Percentiles rank a stretch among this genome's conserved stretches.
Conservation (phyloP, 2,113 vertebrate genomes). For the Prietella phreatophila region DNA sequence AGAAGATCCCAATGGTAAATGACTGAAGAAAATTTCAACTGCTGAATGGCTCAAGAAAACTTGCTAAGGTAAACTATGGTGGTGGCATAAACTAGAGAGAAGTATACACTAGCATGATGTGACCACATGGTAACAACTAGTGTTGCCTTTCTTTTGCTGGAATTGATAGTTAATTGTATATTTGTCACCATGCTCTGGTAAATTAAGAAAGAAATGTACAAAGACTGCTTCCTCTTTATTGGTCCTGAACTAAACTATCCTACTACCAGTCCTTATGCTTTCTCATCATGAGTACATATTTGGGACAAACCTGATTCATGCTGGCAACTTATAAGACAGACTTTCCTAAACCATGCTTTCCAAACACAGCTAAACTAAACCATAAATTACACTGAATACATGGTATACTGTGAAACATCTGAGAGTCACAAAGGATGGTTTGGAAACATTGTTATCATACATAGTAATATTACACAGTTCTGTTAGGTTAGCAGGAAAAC, state of each 20-base stretch:
- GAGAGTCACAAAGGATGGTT: slow-evolving; percentile 22
- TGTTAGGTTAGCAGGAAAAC: neutral
- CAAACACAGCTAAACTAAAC: slow-evolving; percentile 21
- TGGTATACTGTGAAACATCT: slow-evolving; percentile 12
- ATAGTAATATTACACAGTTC: neutral
- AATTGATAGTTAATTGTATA: slow-evolving; percentile 6
- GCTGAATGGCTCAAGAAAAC: neutral
- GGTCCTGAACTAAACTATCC: slow-evolving; percentile 10
- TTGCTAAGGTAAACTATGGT: neutral
- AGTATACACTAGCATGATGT: slow-evolving; percentile 3
- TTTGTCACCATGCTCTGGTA: neutral
- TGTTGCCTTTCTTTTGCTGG: neutral
- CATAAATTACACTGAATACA: slow-evolving; percentile 26
- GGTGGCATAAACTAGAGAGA: slow-evolving; percentile 8
- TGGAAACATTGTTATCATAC: slow-evolving; percentile 19
- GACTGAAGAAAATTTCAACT: neutral
- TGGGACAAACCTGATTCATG: neutral
- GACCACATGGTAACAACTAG: neutral
- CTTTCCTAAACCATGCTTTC: slow-evolving; percentile 10
- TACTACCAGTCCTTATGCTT: neutral
- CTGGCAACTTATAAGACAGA: slow-evolving; percentile 14
- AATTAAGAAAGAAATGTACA: neutral
- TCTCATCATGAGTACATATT: slow-evolving; percentile 14
- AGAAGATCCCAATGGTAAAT: neutral
- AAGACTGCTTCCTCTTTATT: slow-evolving; percentile 13